Conservation (phyloP, 1,140 invertebrate genomes). For the Eupeodes corollae region DNA sequence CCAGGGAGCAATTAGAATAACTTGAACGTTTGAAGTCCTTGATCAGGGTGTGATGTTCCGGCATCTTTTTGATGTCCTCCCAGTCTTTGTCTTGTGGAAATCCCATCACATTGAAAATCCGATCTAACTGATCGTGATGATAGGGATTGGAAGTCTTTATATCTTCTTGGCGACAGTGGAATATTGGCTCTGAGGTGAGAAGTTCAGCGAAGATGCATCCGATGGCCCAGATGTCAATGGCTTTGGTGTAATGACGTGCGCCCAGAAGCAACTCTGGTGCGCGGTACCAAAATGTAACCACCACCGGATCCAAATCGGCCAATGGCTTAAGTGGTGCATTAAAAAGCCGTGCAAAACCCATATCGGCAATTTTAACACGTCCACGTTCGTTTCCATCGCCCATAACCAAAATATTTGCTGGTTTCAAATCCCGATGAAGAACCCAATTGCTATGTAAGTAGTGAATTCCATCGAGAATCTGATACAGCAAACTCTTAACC, state of each 20-base stretch:
- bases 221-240: slow-evolving; percentile 99
- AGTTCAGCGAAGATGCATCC: slow-evolving; percentile 99
- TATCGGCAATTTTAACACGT: slow-evolving; percentile 97
- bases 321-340: slow-evolving; percentile 97
- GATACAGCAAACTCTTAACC: slow-evolving; percentile 96
- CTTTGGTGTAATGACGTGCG: slow-evolving; percentile 96
- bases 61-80: slow-evolving; percentile 99
- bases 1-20: slow-evolving; percentile 88
- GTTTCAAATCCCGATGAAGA: slow-evolving; percentile 97
- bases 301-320: slow-evolving; percentile 96
- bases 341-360: slow-evolving; percentile 99
- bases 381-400: slow-evolving; percentile 96
- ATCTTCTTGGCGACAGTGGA: slow-evolving; percentile 98
- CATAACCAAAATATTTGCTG: slow-evolving; percentile 99
- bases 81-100: slow-evolving; percentile 98
- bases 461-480: slow-evolving; percentile 98
- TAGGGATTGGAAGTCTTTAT: slow-evolving; percentile 99
- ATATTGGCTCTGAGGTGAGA: slow-evolving; percentile 96
- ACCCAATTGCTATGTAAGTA: slow-evolving; percentile 99
- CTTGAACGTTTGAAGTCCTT: slow-evolving; percentile 95
- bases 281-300: slow-evolving; percentile 99
- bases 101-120: slow-evolving; percentile 99
- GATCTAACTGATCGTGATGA: slow-evolving; percentile 97
- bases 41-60: slow-evolving; percentile 89
- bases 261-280: slow-evolving; percentile 93